Conservation (phyloP, 2,797 vertebrate genomes). For the Smutsia gigantea region DNA sequence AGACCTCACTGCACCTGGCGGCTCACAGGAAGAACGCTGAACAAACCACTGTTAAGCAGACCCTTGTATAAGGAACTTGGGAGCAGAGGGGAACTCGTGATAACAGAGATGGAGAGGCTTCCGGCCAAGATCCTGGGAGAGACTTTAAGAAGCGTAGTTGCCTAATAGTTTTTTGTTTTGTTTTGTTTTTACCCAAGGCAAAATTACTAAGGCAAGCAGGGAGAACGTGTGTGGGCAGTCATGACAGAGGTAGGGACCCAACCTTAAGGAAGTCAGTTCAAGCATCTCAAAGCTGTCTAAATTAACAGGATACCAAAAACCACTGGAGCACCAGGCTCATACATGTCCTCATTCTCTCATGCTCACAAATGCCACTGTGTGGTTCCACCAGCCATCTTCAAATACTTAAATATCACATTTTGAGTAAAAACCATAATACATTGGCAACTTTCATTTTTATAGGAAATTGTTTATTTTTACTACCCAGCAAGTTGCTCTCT, state of each 20-base stretch:
- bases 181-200: constrained; percentile 22
- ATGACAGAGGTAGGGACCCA: background rate
- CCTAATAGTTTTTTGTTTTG: background rate
- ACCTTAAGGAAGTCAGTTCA: background rate
- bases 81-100: background rate
- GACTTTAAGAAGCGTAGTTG: background rate
- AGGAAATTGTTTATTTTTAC: background rate
- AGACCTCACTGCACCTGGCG: background rate
- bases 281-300: background rate
- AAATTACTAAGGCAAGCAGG: constrained; percentile 36
- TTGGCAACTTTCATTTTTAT: background rate
- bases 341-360: background rate
- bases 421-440: background rate
- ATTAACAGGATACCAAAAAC: background rate
- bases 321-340: background rate
- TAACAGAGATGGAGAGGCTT: background rate
- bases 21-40: background rate
- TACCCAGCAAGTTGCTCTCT: background rate
- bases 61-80: background rate
- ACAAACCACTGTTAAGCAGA: background rate
- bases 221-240: background rate
- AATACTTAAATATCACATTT: background rate
- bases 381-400: background rate
- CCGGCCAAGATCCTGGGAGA: background rate
- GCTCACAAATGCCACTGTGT: background rate